Base-by-base conservation (phyloP, 2,113 vertebrate genomes). In the Crotalus horridus region DNA sequence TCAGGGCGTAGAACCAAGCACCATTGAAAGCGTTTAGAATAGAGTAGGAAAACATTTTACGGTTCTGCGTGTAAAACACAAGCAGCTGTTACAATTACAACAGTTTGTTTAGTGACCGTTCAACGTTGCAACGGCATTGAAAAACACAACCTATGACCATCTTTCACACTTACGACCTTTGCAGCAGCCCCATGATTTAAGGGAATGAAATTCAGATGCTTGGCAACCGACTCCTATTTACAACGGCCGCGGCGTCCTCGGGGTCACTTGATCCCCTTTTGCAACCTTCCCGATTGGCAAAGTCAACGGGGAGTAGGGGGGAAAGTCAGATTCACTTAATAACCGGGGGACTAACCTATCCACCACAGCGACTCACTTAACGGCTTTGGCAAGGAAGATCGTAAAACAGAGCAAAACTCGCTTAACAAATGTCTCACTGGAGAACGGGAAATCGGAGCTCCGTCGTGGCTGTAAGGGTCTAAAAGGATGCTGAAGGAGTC, bases 221-320 rank as follows among this genome's bases (percentile, higher is more conserved):
- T n/a, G 64, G 12, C 29, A n/a, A 69, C 29, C 3, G 29, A n/a
- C 4, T 15, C 12, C 5, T 69, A 12, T 2, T 69, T 69, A 69
- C 0, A 12, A 69, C 0, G 26, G 10, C 12, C 59, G 3, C 1
- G 9, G 59, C 2, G 1, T 61, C 59, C 59, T 9, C 23, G 3
- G 59, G 8, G 23, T 26, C 59, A 61, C 0, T 0, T 4, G 26
- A 61, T 29, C 59, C 10, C 26, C 10, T 29, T 64, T 64, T 29
- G 59, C 3, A 26, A 64, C 26, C 10, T 64, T 64, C 59, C 46
- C 13, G 26, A 64, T 4, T 0, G 23, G 6, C 59, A 64, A 64
- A 61, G 24, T 29, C 59, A 26, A 61, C 0, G 48, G 48, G 10
- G 26, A 5, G 61, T 10, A 10, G 48, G 48, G 26, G 9, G 11